Evolutionary conservation across 2,113 vertebrate species (phyloP).

Genomic region (Lophotis ruficrista): DNA sequence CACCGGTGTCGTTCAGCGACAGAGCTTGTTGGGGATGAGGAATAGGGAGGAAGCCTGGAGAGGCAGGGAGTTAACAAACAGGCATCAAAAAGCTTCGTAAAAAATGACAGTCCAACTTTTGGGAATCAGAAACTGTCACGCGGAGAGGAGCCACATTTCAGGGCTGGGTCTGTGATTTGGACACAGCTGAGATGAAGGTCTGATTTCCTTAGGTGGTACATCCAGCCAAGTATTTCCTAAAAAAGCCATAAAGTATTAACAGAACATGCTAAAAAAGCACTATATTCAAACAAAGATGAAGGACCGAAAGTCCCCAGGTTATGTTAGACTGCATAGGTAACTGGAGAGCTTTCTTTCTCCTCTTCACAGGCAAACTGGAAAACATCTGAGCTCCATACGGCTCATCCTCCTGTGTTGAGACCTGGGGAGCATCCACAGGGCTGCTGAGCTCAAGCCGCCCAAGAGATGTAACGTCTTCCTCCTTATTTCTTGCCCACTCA

Average conservation of each 20-base stretch:
- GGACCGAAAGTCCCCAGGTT: background rate
- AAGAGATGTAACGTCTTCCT: background rate
- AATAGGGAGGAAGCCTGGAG: background rate
- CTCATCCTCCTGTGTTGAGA: background rate
- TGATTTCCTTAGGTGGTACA: fast-evolving
- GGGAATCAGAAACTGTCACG: fast-evolving
- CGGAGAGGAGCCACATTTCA: background rate
- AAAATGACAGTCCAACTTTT: background rate
- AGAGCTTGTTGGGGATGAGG: background rate
- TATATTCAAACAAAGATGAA: background rate
- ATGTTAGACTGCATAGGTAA: background rate
- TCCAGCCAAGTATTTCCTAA: background rate
- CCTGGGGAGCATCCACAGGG: fast-evolving
- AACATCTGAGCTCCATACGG: background rate
- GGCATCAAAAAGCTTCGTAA: background rate
- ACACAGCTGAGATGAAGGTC: background rate
- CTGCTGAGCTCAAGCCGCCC: background rate
- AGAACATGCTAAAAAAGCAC: fast-evolving
- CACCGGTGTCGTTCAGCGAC: fast-evolving
- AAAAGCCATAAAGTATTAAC: background rate
- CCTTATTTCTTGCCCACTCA: background rate
- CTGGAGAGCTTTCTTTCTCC: background rate
- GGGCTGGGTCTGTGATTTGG: background rate
- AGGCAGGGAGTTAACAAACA: background rate
- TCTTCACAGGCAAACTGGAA: background rate